Evolutionary conservation across 2,888 invertebrate genomes (phyloP), one percentile per base, ranked within the genome.

Genomic region (Drosophila diplacantha): DNA sequence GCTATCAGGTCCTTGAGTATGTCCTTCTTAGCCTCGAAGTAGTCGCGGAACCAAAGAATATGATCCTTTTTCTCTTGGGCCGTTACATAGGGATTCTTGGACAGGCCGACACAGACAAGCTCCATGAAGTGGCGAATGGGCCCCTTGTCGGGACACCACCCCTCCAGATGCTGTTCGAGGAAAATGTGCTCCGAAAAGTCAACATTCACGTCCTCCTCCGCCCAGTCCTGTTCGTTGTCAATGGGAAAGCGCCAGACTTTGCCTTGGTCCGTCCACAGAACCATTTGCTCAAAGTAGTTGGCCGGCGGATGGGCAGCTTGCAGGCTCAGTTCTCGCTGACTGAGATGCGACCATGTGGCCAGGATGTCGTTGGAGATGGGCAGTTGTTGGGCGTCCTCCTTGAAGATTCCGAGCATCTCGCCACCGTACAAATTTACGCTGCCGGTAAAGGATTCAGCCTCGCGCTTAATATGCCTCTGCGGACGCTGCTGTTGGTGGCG

Each of bases 101-200:
- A 96, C 1, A 99, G 90, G 6, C 98, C 99, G 0, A 94, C 92
- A 75, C 95, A 94, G 0, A 99, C 98, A 7, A 99, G 90, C 84
- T 99, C 98, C 99, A 99, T 99, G 87, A 97, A 99, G 88, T 98
- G 96, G 8, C 97, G 91, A 71, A 99, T 90, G 0, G 99, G 98
- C 0, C 98, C 99, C 74, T 91, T 92, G 44, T 90, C 91, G 0
- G 99, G 98, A 86, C 99, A 98, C 95, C 96, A 96, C 0, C 91
- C 92, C 78, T 94, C 93, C 16, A 99, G 90, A 85, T 95, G 93
- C 16, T 92, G 90, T 67, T 98, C 98, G 12, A 99, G 89, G 88
- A 99, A 98, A 26, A 99, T 92, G 86, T 99, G 99, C 73, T 99
- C 97, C 0, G 96, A 93, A 87, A 99, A 99, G 74, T 95, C 93